Evolutionary conservation across 1,140 invertebrate genomes (phyloP).

Genomic region (Bombus waltoni): DNA sequence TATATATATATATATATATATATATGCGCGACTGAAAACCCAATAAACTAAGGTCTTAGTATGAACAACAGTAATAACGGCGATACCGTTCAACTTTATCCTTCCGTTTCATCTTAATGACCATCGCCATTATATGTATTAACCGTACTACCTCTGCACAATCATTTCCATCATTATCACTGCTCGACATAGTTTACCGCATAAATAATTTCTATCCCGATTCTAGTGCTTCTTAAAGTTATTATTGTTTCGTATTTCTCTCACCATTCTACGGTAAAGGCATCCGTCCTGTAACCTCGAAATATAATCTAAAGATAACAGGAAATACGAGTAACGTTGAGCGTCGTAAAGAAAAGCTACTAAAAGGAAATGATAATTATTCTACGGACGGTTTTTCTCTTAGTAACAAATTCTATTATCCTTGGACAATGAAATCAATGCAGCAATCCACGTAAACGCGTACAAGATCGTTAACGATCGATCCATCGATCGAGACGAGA

Average conservation of each 20-base stretch:
- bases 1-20: no score
- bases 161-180: background rate
- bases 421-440: background rate
- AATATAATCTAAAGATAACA: no score
- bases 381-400: no score
- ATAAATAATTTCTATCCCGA: background rate
- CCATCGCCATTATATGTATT: background rate
- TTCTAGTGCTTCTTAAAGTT: background rate
- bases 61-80: background rate
- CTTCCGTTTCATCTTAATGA: background rate
- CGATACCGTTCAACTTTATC: background rate
- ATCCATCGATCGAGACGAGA: slow-evolving; percentile 4
- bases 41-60: background rate
- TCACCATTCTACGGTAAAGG: background rate
- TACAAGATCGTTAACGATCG: slow-evolving; percentile 18
- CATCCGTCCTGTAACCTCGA: background rate
- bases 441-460: background rate
- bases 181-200: background rate
- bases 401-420: background rate
- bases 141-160: background rate
- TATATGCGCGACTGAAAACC: background rate
- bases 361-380: background rate
- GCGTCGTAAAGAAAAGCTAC: no score
- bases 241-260: background rate
- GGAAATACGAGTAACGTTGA: background rate